Percentiles rank a stretch among this genome's conserved stretches.
Evolutionary conservation across 2,797 vertebrate genomes (phyloP).

Genomic region (Adrianichthys oophorus): DNA sequence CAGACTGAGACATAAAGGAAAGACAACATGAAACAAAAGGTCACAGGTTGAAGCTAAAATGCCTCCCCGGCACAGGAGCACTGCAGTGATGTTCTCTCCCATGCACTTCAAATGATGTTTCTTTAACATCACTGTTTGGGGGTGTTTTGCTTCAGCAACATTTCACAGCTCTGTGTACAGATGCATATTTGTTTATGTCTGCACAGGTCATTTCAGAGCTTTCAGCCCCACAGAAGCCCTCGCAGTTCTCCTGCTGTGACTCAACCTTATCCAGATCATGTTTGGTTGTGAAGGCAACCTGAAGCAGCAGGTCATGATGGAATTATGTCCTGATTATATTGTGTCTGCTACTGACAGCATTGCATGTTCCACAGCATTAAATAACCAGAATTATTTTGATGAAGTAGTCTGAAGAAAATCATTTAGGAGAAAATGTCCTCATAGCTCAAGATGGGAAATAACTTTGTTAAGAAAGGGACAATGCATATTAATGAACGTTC

Average conservation of each 20-base stretch:
- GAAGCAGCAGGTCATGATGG: constrained; percentile 52
- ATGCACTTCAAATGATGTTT: constrained; percentile 3
- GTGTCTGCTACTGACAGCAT: constrained; percentile 60
- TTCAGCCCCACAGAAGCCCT: not conserved
- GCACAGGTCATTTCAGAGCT: not conserved
- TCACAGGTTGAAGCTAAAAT: constrained; percentile 17
- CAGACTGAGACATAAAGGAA: constrained; percentile 34
- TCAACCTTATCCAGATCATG: constrained; percentile 4
- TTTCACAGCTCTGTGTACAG: not conserved
- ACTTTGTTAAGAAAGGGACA: too few species aligned
- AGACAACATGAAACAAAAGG: constrained; percentile 39
- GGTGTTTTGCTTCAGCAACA: not conserved
- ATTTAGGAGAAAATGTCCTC: constrained; percentile 9
- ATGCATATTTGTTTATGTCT: not conserved
- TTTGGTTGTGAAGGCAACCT: constrained; percentile 39
- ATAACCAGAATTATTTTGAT: constrained; percentile 40
- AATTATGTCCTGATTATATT: constrained; percentile 59
- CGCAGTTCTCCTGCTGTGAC: constrained; percentile 6
- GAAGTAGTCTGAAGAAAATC: constrained; percentile 12
- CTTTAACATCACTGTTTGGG: not conserved
- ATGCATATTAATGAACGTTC: too few species aligned
- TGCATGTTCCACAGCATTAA: constrained; percentile 56
- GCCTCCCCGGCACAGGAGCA: constrained; percentile 8
- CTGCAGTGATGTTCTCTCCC: not conserved
- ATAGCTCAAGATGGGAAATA: constrained; percentile 2